These are phyloP conservation scores for Plecotus auritus DNA, from an alignment of 2,113 vertebrate genomes.

Conservation along the genomic window DNA sequence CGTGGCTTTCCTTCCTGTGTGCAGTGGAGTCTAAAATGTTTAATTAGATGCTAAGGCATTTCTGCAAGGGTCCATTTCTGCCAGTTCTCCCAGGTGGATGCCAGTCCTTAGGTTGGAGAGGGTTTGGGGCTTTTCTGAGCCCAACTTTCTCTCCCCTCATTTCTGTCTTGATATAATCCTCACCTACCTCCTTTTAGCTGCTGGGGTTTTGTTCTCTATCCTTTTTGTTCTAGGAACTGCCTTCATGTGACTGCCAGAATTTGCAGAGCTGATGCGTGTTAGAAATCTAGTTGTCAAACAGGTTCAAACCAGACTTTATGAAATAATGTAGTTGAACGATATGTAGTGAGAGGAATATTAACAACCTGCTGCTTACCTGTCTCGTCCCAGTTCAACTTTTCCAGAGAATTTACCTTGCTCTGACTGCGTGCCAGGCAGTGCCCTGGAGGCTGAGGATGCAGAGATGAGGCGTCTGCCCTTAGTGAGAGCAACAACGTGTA, in stretches of 20 bases:
- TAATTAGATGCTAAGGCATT: constrained; percentile 64
- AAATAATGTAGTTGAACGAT: constrained; percentile 45
- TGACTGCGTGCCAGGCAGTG: background rate
- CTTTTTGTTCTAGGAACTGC: constrained; percentile 33
- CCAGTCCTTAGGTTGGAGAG: background rate
- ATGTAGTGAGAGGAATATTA: background rate
- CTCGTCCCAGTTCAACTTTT: constrained; percentile 25
- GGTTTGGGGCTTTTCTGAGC: background rate
- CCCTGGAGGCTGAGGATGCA: background rate
- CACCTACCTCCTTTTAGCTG: background rate
- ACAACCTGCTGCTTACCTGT: constrained; percentile 24
- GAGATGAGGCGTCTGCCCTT: background rate
- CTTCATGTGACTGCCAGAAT: constrained; percentile 28
- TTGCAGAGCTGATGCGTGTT: constrained; percentile 10
- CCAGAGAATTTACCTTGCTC: background rate
- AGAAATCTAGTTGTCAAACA: constrained; percentile 57
- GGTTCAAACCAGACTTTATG: constrained; percentile 54
- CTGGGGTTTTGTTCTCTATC: background rate
- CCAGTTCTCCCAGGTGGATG: background rate
- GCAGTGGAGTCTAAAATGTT: constrained; percentile 66
- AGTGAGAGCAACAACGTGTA: accelerated
- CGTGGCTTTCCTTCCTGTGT: constrained; percentile 40
- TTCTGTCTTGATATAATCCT: background rate
- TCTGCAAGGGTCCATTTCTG: constrained; percentile 13
- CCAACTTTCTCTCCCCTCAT: background rate